Conservation (phyloP, 2,797 vertebrate genomes). For the Enteromius viviparus region DNA sequence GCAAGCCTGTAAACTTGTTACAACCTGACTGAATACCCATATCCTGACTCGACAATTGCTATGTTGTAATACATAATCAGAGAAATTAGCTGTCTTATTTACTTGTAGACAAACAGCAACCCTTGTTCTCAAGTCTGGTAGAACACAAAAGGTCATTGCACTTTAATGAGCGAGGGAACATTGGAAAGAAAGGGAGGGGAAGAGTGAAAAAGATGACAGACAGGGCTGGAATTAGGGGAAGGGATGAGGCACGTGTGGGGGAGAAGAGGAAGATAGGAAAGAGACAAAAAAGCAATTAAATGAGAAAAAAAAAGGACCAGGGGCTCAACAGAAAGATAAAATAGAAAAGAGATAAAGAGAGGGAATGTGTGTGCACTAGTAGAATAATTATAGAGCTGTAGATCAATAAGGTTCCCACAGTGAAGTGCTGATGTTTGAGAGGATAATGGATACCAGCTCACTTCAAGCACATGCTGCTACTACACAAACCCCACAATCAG, state of each 20-base stretch:
- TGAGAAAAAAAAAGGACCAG: slow-evolving; percentile 17
- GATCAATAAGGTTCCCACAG: slow-evolving; percentile 85
- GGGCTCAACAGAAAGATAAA: slow-evolving; percentile 8
- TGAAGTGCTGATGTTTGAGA: slow-evolving; percentile 73
- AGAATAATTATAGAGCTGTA: slow-evolving; percentile 80
- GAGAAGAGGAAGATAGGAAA: slow-evolving; percentile 53
- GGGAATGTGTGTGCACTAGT: slow-evolving; percentile 49
- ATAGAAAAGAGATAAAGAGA: neutral
- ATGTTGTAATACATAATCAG: neutral
- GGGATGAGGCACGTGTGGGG: slow-evolving; percentile 49
- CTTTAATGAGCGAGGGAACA: slow-evolving; percentile 7
- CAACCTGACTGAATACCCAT: slow-evolving; percentile 13
- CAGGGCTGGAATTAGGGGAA: slow-evolving; percentile 26
- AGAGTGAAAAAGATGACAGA: slow-evolving; percentile 20
- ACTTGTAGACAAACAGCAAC: slow-evolving; percentile 9
- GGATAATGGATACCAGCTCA: slow-evolving; percentile 79
- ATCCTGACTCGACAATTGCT: slow-evolving; percentile 5
- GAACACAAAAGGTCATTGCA: slow-evolving; percentile 30
- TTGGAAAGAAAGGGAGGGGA: slow-evolving; percentile 28
- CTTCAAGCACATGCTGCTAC: slow-evolving; percentile 57
- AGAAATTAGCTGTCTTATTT: slow-evolving; percentile 9
- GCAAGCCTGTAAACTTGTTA: slow-evolving; percentile 5
- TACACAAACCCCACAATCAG: slow-evolving; percentile 49
- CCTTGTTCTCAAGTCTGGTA: slow-evolving; percentile 15
- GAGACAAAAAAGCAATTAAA: slow-evolving; percentile 56